Evolutionary conservation across 2,113 vertebrate genomes (phyloP).

Genomic region (Salminus brasiliensis): DNA sequence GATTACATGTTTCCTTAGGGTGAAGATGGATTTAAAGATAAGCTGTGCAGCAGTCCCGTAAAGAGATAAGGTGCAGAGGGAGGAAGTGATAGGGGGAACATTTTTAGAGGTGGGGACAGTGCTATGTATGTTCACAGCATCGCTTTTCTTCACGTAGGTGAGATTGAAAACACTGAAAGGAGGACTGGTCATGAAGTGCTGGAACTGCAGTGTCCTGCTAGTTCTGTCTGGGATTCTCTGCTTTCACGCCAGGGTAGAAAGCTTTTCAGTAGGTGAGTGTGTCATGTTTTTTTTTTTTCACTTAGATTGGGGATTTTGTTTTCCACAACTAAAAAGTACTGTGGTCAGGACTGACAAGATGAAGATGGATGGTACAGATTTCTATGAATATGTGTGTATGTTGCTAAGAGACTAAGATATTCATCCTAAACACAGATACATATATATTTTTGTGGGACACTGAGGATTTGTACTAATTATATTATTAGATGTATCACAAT

Average conservation of each 20-base stretch:
- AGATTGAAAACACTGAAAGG: background rate
- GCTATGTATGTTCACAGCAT: background rate
- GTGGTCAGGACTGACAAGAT: background rate
- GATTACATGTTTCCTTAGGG: too few relatives aligned
- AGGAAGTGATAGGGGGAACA: constrained; percentile 31
- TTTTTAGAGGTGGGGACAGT: background rate
- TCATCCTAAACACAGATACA: too few relatives aligned
- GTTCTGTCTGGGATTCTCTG: background rate
- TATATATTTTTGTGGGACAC: too few relatives aligned
- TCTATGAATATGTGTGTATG: too few relatives aligned
- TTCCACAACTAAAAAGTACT: background rate
- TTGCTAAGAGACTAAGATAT: too few relatives aligned
- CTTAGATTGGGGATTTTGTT: background rate
- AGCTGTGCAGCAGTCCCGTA: too few relatives aligned
- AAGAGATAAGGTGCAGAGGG: background rate
- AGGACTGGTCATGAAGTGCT: constrained; percentile 31
- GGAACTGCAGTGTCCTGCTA: background rate
- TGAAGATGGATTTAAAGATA: too few relatives aligned
- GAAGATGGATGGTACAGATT: background rate
- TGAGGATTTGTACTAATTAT: background rate
- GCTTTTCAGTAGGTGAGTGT: background rate
- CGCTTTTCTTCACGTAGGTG: constrained; percentile 9
- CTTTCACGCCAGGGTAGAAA: background rate
- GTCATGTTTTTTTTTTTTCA: background rate
- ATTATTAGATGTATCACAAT: background rate